Base-by-base conservation (phyloP, 2,888 invertebrate genomes). In the Leucoptera coffeella region DNA sequence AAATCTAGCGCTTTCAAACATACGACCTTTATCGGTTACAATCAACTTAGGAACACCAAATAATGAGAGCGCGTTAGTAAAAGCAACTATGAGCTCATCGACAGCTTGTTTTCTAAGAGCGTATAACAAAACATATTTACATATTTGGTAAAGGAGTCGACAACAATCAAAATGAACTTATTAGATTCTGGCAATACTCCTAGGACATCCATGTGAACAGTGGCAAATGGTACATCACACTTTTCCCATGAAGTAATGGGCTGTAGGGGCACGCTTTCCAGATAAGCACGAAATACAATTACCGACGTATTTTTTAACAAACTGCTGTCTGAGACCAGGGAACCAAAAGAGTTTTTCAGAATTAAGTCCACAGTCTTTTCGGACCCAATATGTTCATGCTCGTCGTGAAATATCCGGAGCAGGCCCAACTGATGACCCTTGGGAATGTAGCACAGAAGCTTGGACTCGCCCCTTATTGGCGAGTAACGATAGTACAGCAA, bases 171-270 rank as follows among this genome's bases (percentile, higher is more conserved):
- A 3, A 29, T 26, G 12, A 25, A 25, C 15, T 22, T 20, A 7
- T 25, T 20, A 4, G 29, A 29, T 9, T 10, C 14, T 14, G 29
- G 24, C 8, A 29, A 14, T 4, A 25, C 25, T 2, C 27, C 27
- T n/a, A n/a, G n/a, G n/a, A n/a, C n/a, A n/a, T n/a, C n/a, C n/a
- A n/a, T n/a, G n/a, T n/a, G n/a, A n/a, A n/a, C n/a, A n/a, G n/a
- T n/a, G n/a, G n/a, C n/a, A n/a, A n/a, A n/a, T n/a, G n/a, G n/a
- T n/a, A n/a, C n/a, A 27, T 5, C 3, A 10, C 27, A 15, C 12
- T 37, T 39, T 14, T 33, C 28, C 34, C 40, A 38, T 6, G 35
- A 38, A 8, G 24, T 28, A 12, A 42, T 38, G 11, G n/a, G 9
- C 10, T 28, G 28, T 15, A 12, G 28, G 28, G 3, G 23, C 13